Evolutionary conservation across 2,797 vertebrate genomes (phyloP).

Genomic region (Antennarius maculatus): DNA sequence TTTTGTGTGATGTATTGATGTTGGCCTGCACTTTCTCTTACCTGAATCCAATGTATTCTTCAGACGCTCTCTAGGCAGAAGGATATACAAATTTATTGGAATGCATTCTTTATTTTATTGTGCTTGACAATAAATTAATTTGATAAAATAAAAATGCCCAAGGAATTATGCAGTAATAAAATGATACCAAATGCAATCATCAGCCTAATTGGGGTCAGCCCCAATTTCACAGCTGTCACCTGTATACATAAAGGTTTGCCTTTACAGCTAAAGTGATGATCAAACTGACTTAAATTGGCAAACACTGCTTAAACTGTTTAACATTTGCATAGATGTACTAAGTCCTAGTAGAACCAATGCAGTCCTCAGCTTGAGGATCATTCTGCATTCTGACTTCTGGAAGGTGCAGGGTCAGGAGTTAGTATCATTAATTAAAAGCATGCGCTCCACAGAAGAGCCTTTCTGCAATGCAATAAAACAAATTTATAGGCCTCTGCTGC

Average conservation of each 20-base stretch:
- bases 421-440: conserved; percentile 80
- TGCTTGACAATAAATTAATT: conserved; percentile 13
- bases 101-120: conserved; percentile 17
- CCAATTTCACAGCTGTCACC: conserved; percentile 24
- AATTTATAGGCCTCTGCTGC: conserved; percentile 76
- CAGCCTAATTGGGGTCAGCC: conserved; percentile 11
- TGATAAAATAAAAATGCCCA: conserved; percentile 1
- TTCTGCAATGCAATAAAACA: conserved; percentile 79
- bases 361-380: conserved; percentile 23
- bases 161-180: conserved; percentile 11
- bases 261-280: conserved; percentile 25
- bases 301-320: conserved; percentile 38
- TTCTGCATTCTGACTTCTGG: conserved; percentile 6
- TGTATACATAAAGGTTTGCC: conserved; percentile 34
- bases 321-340: conserved; percentile 38
- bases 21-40: conserved; percentile 67
- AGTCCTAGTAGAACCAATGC: not conserved
- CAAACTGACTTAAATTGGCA: conserved; percentile 28
- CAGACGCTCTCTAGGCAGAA: conserved; percentile 58
- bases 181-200: conserved; percentile 2
- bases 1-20: conserved; percentile 78
- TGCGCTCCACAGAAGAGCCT: conserved; percentile 69
- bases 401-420: conserved; percentile 48
- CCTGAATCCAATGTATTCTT: conserved; percentile 78
- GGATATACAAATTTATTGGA: conserved; percentile 12